Evolutionary conservation across 1,140 invertebrate species (phyloP).

Genomic region (Diprion similis): DNA sequence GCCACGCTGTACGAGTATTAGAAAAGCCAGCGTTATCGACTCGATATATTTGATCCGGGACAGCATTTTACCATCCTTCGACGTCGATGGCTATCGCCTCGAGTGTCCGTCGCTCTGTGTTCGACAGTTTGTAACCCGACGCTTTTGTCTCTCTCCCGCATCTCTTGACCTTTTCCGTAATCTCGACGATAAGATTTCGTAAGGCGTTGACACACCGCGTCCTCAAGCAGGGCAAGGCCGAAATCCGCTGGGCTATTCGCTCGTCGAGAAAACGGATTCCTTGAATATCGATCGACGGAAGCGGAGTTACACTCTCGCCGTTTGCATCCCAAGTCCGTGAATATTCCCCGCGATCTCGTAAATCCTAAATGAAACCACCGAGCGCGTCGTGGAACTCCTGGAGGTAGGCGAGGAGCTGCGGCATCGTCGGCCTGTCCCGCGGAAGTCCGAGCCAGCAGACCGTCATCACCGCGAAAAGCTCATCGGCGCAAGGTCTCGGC

Average conservation of each 20-base stretch:
- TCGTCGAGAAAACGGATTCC: neutral
- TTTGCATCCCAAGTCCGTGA: neutral
- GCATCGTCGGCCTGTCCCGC: slow-evolving; percentile 83
- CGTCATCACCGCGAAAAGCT: slow-evolving; percentile 92
- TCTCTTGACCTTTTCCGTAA: neutral
- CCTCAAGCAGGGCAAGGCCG: neutral
- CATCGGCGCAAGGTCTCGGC: slow-evolving; percentile 93
- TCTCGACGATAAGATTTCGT: neutral
- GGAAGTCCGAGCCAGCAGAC: slow-evolving; percentile 86
- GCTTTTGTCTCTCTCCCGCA: neutral
- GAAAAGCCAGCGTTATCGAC: neutral
- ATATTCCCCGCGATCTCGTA: neutral
- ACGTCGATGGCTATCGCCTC: neutral
- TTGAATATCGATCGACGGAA: neutral
- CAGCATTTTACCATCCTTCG: neutral
- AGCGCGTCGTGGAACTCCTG: slow-evolving; percentile 89
- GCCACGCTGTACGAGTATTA: neutral
- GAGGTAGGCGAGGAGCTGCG: slow-evolving; percentile 83
- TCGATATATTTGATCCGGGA: neutral
- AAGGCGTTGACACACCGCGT: neutral
- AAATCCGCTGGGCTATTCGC: neutral
- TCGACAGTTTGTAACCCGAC: neutral
- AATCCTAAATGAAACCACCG: slow-evolving; percentile 74
- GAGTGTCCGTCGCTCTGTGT: neutral
- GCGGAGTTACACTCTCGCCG: too few species aligned